Evolutionary conservation across 2,113 vertebrate genomes (phyloP).

Genomic region (Rhineura floridana): DNA sequence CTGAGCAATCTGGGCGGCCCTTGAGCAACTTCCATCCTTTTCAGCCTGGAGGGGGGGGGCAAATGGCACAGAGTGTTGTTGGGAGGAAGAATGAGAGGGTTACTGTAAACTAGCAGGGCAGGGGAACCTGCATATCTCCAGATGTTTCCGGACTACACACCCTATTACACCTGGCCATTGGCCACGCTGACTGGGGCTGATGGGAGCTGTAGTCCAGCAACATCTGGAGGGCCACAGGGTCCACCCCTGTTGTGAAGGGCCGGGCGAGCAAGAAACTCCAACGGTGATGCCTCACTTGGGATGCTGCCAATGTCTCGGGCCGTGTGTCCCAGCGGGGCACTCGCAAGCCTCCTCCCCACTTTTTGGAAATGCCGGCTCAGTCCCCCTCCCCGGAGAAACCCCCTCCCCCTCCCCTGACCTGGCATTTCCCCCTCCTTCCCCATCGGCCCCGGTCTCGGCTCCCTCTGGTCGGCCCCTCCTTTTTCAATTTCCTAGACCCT

Average conservation of each 20-base stretch:
- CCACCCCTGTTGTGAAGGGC: neutral
- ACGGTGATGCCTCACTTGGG: neutral
- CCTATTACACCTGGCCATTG: too few species aligned
- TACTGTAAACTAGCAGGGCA: neutral
- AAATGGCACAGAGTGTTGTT: neutral
- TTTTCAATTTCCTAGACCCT: conserved; percentile 27
- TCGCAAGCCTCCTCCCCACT: neutral
- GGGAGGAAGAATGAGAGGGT: neutral
- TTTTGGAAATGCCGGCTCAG: too few species aligned
- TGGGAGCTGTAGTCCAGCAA: neutral
- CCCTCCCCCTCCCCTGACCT: neutral
- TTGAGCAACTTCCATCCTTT: neutral
- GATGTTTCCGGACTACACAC: neutral
- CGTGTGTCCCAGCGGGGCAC: neutral
- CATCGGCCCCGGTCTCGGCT: too few species aligned
- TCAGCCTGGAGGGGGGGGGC: neutral
- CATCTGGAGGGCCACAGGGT: neutral
- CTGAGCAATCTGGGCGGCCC: neutral
- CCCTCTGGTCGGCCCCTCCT: neutral
- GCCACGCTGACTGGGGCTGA: neutral
- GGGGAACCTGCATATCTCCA: neutral
- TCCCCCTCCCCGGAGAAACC: too few species aligned
- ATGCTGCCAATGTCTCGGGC: neutral
- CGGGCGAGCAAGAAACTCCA: neutral
- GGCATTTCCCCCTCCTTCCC: neutral